Conservation (phyloP, 1,140 invertebrate genomes). For the Lordiphosa mommai region DNA sequence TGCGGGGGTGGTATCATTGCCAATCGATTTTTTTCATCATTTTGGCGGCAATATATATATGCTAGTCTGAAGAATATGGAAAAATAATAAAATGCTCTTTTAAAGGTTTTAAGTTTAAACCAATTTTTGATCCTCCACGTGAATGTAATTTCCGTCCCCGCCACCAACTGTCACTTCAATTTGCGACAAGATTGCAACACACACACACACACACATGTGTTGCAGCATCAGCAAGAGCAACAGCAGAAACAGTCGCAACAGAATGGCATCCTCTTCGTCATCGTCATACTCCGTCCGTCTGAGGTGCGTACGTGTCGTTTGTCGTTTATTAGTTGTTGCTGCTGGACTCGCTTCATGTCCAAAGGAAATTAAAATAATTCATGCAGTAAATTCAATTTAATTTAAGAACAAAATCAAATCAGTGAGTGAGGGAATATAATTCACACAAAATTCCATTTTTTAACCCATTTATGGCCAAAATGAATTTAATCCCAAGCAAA, state of each 20-base stretch:
- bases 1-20: too few species aligned
- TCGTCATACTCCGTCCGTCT: conserved; percentile 7
- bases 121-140: too few species aligned
- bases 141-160: conserved; percentile 28
- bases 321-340: conserved; percentile 18
- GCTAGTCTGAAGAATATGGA: too few species aligned
- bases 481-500: conserved; percentile 33
- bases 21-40: too few species aligned
- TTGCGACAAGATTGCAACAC: conserved; percentile 8
- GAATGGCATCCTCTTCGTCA: conserved; percentile 20
- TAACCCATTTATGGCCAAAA: conserved; percentile 18
- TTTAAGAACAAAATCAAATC: conserved; percentile 23
- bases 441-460: conserved; percentile 12
- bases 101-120: too few species aligned
- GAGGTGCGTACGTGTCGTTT: conserved; percentile 36
- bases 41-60: too few species aligned
- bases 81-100: too few species aligned
- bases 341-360: conserved; percentile 50
- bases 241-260: conserved; percentile 13
- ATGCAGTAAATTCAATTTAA: conserved; percentile 64
- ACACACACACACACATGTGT: conserved; percentile 8
- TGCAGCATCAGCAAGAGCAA: conserved; percentile 7
- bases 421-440: too few species aligned
- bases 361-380: conserved; percentile 70
- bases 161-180: conserved; percentile 36